phyloP scores from a whole-genome alignment of 1,140 invertebrate genomes.

The Drosophila parvula region DNA sequence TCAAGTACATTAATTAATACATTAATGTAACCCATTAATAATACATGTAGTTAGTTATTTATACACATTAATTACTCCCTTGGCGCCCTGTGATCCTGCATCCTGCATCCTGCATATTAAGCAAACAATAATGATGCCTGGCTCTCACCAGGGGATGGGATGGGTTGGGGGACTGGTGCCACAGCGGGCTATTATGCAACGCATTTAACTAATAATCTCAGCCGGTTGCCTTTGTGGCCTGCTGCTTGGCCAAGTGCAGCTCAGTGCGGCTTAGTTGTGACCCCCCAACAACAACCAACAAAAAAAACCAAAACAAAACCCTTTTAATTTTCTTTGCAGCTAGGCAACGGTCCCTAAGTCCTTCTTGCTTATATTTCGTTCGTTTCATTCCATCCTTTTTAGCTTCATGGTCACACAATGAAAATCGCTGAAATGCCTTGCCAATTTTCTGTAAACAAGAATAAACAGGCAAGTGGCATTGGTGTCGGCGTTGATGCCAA shows the following conservation, averaged over 20 bases:
- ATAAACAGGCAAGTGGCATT: conserved; percentile 62
- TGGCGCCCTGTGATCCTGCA: neutral
- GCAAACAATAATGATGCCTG: neutral
- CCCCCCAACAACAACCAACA: no score
- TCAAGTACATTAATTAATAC: no score
- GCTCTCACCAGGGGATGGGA: neutral
- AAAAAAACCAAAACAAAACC: neutral
- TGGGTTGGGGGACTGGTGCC: neutral
- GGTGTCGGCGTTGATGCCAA: conserved; percentile 28
- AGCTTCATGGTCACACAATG: conserved; percentile 32
- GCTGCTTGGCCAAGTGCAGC: conserved; percentile 15
- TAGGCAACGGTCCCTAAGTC: conserved; percentile 9
- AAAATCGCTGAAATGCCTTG: conserved; percentile 61
- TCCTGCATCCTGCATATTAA: no score
- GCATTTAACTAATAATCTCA: conserved; percentile 60
- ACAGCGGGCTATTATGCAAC: conserved; percentile 33
- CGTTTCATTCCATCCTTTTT: neutral
- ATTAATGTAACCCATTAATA: no score
- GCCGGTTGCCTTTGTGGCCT: conserved; percentile 46
- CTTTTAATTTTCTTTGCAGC: neutral
- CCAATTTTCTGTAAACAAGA: conserved; percentile 69
- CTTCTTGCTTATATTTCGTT: neutral
- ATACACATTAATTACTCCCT: neutral
- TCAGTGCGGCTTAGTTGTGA: conserved; percentile 6
- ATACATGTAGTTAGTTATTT: neutral